Evolutionary conservation across 2,113 vertebrate genomes (phyloP).

Genomic region (Electrona antarctica): DNA sequence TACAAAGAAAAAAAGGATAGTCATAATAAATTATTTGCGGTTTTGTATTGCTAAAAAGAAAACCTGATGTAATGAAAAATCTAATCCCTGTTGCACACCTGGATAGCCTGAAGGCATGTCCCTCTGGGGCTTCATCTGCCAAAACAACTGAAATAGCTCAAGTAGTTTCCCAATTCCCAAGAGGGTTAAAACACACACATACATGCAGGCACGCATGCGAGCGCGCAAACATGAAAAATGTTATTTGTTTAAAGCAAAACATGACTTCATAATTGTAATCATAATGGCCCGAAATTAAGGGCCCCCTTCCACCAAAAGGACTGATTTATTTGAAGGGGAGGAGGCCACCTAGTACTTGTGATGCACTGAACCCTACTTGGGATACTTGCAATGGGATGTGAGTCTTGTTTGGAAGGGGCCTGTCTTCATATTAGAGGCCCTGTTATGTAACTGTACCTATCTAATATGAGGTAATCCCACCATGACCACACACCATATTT

Average conservation of each 20-base stretch:
- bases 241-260: constrained; percentile 3
- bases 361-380: constrained; percentile 16
- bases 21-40: background rate
- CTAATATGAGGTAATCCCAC: constrained; percentile 34
- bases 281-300: constrained; percentile 26
- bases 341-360: constrained; percentile 18
- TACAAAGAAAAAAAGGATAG: background rate
- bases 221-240: background rate
- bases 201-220: too few species aligned
- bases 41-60: background rate
- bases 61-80: background rate
- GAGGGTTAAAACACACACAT: background rate
- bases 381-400: constrained; percentile 14
- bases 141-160: background rate
- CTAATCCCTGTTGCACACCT: background rate
- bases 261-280: constrained; percentile 49
- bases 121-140: background rate
- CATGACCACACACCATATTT: constrained; percentile 5
- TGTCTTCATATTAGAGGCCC: constrained; percentile 16
- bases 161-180: background rate
- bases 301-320: constrained; percentile 4
- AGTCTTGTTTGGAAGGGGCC: constrained; percentile 9
- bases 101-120: background rate
- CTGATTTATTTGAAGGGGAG: constrained; percentile 9
- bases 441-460: constrained; percentile 32